Conservation (phyloP, 2,113 vertebrate genomes). For the Oreochromis spilurus region DNA sequence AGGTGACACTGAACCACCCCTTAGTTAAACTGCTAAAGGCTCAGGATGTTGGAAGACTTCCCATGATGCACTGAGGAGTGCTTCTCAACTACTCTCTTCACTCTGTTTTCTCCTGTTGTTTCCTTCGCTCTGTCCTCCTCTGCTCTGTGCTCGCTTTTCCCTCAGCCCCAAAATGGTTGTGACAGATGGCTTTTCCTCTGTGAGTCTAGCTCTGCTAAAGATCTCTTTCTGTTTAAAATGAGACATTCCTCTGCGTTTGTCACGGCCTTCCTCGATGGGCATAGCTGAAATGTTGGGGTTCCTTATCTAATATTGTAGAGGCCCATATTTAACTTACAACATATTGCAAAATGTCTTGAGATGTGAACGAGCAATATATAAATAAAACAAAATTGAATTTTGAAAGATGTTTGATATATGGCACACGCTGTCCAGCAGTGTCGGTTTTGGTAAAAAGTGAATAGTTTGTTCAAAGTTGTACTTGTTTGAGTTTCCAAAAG, state of each 20-base stretch:
- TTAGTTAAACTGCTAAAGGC: background rate
- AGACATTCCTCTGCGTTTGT: background rate
- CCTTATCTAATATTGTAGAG: background rate
- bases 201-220: background rate
- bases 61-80: background rate
- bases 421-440: background rate
- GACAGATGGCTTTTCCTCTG: background rate
- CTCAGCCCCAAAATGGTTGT: background rate
- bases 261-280: background rate
- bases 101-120: background rate
- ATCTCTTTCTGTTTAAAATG: background rate
- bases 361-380: background rate
- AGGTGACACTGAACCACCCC: background rate
- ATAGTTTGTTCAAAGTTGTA: conserved; percentile 52
- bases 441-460: conserved; percentile 15
- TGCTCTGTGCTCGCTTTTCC: background rate
- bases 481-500: conserved; percentile 6
- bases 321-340: background rate
- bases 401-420: background rate
- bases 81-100: background rate
- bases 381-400: background rate
- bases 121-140: background rate
- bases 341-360: background rate
- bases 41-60: background rate
- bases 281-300: background rate